phyloP scores from a whole-genome alignment of 2,888 invertebrate genomes.

The Bellardia pandia region DNA sequence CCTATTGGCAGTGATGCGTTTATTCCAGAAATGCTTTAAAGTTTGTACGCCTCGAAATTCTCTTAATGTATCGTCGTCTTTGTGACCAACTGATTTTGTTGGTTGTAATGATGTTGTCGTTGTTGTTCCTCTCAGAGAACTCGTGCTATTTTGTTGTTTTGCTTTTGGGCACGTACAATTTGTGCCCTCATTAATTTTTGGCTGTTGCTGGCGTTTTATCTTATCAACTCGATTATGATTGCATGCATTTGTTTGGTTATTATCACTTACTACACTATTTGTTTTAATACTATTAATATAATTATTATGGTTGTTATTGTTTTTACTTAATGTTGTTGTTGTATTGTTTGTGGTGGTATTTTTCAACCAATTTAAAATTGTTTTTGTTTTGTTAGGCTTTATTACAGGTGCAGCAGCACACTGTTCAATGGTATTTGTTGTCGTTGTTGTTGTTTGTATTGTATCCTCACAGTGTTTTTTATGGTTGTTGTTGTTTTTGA shows the following conservation, averaged over 20 bases:
- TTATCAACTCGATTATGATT: conserved; percentile 25
- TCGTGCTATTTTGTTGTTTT: conserved; percentile 59
- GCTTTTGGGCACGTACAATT: conserved; percentile 63
- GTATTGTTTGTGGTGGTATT: conserved; percentile 67
- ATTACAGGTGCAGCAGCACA: conserved; percentile 42
- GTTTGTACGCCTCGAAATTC: conserved; percentile 83
- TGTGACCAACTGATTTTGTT: not conserved
- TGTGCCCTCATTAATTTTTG: conserved; percentile 40
- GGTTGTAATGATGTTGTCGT: not conserved
- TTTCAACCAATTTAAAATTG: conserved; percentile 81
- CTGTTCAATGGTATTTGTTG: not conserved
- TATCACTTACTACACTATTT: conserved; percentile 53
- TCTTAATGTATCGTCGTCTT: conserved; percentile 74
- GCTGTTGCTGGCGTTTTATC: conserved; percentile 53
- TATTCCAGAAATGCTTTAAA: conserved; percentile 83
- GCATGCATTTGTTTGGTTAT: conserved; percentile 31
- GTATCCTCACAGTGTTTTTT: conserved; percentile 67
- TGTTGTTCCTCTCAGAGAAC: conserved; percentile 72
- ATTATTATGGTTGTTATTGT: not conserved
- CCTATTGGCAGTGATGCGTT: conserved; percentile 79
- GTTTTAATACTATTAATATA: conserved; percentile 58
- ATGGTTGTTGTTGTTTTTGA: conserved; percentile 60
- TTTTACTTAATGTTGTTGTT: not conserved
- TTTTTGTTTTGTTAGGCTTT: conserved; percentile 79
- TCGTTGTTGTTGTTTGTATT: conserved; percentile 31